Evolutionary conservation across 1,140 invertebrate species (phyloP), one percentile per base, ranked within the genome.

Genomic region (Sitophilus oryzae): DNA sequence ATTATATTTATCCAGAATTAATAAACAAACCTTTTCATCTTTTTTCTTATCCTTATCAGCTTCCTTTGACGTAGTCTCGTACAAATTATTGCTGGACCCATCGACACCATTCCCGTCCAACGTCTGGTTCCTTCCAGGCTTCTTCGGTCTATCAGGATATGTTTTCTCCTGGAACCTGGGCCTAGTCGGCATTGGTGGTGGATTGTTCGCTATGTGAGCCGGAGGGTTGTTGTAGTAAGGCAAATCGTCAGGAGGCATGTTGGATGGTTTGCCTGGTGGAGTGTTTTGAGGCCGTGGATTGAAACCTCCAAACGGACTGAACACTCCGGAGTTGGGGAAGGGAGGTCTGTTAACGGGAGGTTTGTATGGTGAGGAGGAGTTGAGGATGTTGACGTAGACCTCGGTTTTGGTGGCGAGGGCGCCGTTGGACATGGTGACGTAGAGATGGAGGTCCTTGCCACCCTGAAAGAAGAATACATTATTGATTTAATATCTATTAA

Each of bases 391-490:
- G 5, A 83, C 83, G 64, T 74, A 82, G 8, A 87, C 83, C 70
- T 86, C 84, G n/a, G 77, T 81, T 70, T 88, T 88, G 2, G 82
- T 76, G 15, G 77, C 77, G 5, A 83, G 69, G 25, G 78, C 71
- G 11, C 85, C 85, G 69, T 87, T 83, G 8, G 77, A 79, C 3
- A 82, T 82, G 9, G 83, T 85, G 35, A 88, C 83, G 66, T 83
- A 86, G 1, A 88, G 70, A 58, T 80, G 80, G 55, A 86, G 76
- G 50, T 83, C 78, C 65, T 84, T 74, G 11, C 83, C 83, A 59
- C 74, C 82, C 85, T 88, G 69, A 19, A 66, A 66, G 18, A 45
- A 11, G n/a, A 22, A 46, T 5, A 11, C 11, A 46, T 46, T 25
- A 34, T 46, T 11, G 8, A 47, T n/a, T n/a, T n/a, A n/a, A n/a